A percentile compares a stretch with the other conserved stretches of the same genome.
Conservation (phyloP, 2,113 vertebrate species). For the Neotragus moschatus region DNA sequence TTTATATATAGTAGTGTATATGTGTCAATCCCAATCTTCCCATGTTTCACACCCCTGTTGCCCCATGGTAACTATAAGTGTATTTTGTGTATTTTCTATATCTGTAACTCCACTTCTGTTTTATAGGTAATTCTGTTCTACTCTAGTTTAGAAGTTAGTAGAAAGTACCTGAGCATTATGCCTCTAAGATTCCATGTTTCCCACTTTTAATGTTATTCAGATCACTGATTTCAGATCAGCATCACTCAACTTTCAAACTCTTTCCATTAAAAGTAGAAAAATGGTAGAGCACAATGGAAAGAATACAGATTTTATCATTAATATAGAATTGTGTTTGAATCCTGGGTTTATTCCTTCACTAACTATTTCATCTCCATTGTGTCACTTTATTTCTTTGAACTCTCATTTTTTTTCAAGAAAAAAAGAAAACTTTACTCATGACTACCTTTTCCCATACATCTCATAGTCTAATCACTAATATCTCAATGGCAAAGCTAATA, state of each 20-base stretch:
- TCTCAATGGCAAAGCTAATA: neutral
- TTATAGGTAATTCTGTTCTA: neutral
- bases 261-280: neutral
- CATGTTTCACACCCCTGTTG: neutral
- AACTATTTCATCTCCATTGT: neutral
- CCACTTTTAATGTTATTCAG: neutral
- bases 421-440: neutral
- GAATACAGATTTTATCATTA: neutral
- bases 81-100: neutral
- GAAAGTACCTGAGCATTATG: neutral
- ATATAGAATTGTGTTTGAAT: neutral
- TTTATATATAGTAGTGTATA: neutral
- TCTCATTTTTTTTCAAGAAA: neutral
- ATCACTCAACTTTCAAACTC: neutral
- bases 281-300: neutral
- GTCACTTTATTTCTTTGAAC: neutral
- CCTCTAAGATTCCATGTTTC: neutral
- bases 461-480: neutral
- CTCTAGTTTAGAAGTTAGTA: neutral
- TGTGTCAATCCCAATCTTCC: neutral
- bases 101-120: neutral
- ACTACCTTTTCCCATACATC: neutral
- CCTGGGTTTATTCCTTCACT: neutral
- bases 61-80: neutral
- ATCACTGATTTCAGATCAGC: neutral